Percentiles rank a stretch among this genome's conserved stretches.
Evolutionary conservation across 2,888 invertebrate genomes (phyloP).

Genomic region (Chromoteleia sp.): DNA sequence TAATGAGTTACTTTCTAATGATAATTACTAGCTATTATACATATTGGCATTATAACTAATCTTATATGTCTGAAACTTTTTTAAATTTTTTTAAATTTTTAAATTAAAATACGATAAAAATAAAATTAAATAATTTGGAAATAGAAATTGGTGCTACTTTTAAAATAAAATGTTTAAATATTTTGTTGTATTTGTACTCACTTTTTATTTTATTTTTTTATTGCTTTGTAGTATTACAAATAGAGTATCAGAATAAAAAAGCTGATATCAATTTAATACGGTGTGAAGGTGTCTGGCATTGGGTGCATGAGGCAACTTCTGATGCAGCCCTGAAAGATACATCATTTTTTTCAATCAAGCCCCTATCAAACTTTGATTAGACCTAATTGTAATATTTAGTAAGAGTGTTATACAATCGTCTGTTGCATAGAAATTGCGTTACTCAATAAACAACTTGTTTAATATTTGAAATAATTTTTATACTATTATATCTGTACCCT

Average conservation of each 20-base stretch:
- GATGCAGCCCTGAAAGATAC: constrained; percentile 10
- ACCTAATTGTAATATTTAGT: constrained; percentile 33
- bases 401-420: constrained; percentile 10
- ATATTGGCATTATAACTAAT: too few relatives aligned
- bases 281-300: constrained; percentile 29
- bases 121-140: too few relatives aligned
- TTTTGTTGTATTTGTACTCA: too few relatives aligned
- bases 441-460: not conserved
- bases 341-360: constrained; percentile 29
- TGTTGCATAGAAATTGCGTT: constrained; percentile 9
- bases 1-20: too few relatives aligned
- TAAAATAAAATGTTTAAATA: too few relatives aligned
- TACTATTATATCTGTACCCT: too few relatives aligned
- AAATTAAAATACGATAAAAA: too few relatives aligned
- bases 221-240: not conserved
- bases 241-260: not conserved
- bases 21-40: too few relatives aligned
- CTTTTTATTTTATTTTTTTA: not conserved
- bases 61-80: too few relatives aligned
- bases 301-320: not conserved
- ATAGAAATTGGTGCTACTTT: too few relatives aligned
- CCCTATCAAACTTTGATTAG: constrained; percentile 33
- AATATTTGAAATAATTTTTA: not conserved
- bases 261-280: constrained; percentile 23
- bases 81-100: too few relatives aligned